Base-by-base conservation (phyloP, 2,888 invertebrate genomes). In the Uropetala carovei region DNA sequence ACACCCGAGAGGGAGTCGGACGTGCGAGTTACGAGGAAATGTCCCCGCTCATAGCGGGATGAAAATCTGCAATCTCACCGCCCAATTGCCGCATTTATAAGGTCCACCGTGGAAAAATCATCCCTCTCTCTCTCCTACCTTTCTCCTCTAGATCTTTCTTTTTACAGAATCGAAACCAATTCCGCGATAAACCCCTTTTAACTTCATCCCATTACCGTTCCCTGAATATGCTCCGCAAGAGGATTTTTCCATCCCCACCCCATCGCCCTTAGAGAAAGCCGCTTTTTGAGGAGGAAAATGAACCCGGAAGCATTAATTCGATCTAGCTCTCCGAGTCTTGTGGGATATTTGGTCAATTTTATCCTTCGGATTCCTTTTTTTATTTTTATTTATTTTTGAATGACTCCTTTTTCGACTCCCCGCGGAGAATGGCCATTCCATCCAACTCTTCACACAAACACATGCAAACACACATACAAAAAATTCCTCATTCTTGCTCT, bases 241-340 rank as follows among this genome's bases (percentile, higher is more conserved):
- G 43, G 89, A 56, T 89, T 89, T n/a, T 43, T 22, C 64, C 64
- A 56, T 43, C 43, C 64, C 75, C 75, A n/a, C 75, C 43, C 82
- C 43, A 5, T 43, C 5, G 5, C n/a, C 64, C 64, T 14, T 2
- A 60, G 89, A 18, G 43, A 18, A 64, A 64, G 64, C 14, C 18
- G n/a, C 18, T 14, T 16, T 64, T 64, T 64, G 75, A 75, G 64
- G 43, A 43, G 89, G 89, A 43, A 89, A 60, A 89, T 64, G 60
- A 89, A 64, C 89, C 89, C 89, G 89, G 89, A 89, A 89, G 89
- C 89, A 43, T 83, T 43, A 43, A 43, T 43, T 83, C 57, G 57
- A 43, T 68, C 64, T 30, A 30, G 43, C 89, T 22, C 85, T 13
- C 5, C 58, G 89, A 89, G 16, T 43, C 10, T 64, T 64, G 89